Base-by-base conservation (phyloP, 2,113 vertebrate species). In the Coptodon rendalli region DNA sequence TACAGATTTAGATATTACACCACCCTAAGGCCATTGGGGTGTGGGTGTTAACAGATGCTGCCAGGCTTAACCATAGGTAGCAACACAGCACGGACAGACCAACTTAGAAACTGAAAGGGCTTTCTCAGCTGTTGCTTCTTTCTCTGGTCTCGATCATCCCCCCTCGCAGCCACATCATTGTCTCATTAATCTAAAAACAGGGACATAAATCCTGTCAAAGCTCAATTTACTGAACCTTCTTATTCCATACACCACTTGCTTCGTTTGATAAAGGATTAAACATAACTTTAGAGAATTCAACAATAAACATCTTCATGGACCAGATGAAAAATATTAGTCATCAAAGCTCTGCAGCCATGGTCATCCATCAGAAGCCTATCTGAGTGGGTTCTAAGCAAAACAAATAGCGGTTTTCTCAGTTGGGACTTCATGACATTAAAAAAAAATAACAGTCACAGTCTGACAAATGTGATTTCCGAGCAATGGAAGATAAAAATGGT, bases 121-220 rank as follows among this genome's bases (percentile, higher is more conserved):
- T 91, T 92, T 91, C 81, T 94, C 93, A 94, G 95, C 93, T 95
- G 93, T 91, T 93, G 78, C 84, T 68, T 88, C 84, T 89, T 82
- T 91, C 85, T 89, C 80, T 73, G 45, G 43, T 45, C 80, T 84
- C 19, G 57, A 73, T 14, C 68, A 63, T 14, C 50, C 56, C 82
- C 79, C 68, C 29, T 56, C 29, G 78, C 83, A 66, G 83, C 27
- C 78, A 31, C 80, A 83, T 71, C 59, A 87, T 90, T 92, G 83
- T 92, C 45, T 85, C 56, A 86, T 81, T 83, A 83, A 88, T 91
- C 89, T 81, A 87, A 31, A 83, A 80, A 5, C 34, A 54, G 81
- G n/a, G 63, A 80, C 78, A 89, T 57, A 24, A 81, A 85, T 24
- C 31, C 80, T 17, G 61, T 79, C 27, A 71, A 85, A 56, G 68